Base-by-base conservation (phyloP, 2,888 invertebrate species). In the Lepidonotus clava region DNA sequence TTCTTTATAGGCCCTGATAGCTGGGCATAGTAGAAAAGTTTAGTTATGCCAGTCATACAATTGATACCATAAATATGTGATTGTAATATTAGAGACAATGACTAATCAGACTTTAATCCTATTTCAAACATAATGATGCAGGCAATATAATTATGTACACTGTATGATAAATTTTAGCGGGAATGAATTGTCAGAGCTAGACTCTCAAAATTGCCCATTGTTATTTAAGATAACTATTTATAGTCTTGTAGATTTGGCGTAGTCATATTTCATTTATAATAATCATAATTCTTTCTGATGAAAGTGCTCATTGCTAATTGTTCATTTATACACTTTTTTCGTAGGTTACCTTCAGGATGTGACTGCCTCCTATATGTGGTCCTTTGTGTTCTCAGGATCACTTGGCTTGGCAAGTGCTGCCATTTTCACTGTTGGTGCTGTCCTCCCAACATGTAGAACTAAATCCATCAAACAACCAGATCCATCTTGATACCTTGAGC, bases 281-380 rank as follows among this genome's bases (percentile, higher is more conserved):
- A n/a, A n/a, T n/a, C n/a, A 4, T n/a, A 18, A 5, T 8, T 53
- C 1, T 53, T n/a, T n/a, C n/a, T n/a, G n/a, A n/a, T n/a, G n/a
- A n/a, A n/a, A 1, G 53, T 53, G n/a, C n/a, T n/a, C 4, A 53
- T 53, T n/a, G n/a, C n/a, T 1, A 2, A 53, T 8, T 53, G 1
- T 53, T 18, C n/a, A n/a, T 18, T 61, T n/a, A n/a, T n/a, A n/a
- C n/a, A n/a, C n/a, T 1, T 61, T 18, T 1, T 38, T 83, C 67
- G 46, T 84, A 87, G 87, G 87, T 34, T 32, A 40, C 1, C 66
- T 87, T 4, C n/a, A 41, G 1, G 87, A 87, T 86, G 38, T 56
- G 1, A 86, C 87, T 0, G 41, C 24, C 2, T 0, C 51, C 6
- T 87, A 87, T 51, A 32, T 83, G 40, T 67, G 28, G 56, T 87